A percentile compares a stretch with the other conserved stretches of the same genome.
Evolutionary conservation across 2,113 vertebrate genomes (phyloP).

Genomic region (Sceloporus tristichus): DNA sequence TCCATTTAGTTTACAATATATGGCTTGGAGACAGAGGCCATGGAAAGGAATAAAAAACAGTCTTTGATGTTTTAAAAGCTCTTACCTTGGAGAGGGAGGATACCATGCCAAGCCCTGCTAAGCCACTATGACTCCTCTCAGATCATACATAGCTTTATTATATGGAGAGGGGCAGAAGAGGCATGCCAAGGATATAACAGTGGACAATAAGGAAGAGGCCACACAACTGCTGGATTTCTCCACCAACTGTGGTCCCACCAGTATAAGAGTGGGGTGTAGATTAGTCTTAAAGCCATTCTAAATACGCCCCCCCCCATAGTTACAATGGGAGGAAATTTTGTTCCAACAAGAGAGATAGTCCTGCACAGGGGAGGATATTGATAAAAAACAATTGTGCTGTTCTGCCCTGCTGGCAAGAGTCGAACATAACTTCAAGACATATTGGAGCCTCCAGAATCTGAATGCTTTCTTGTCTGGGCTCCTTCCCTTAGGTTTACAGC

Average conservation of each 20-base stretch:
- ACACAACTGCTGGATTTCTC: neutral
- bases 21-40: no score
- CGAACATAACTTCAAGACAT: no score
- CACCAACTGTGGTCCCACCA: neutral
- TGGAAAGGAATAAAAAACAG: no score
- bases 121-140: no score
- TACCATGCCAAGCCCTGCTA: no score
- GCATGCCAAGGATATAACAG: neutral
- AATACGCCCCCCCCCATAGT: neutral
- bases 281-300: no score
- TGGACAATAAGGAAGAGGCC: neutral
- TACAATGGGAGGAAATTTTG: neutral
- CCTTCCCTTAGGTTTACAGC: neutral
- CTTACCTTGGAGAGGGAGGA: no score
- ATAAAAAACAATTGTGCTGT: neutral
- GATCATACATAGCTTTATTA: no score
- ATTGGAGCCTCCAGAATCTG: neutral
- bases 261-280: neutral
- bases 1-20: no score
- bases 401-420: no score
- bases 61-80: no score
- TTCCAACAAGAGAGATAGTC: neutral
- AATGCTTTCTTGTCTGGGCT: neutral
- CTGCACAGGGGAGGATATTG: neutral
- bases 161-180: neutral